These are phyloP conservation scores for Eretmocerus hayati DNA, from an alignment of 2,888 invertebrate genomes.

Conservation along the genomic window DNA sequence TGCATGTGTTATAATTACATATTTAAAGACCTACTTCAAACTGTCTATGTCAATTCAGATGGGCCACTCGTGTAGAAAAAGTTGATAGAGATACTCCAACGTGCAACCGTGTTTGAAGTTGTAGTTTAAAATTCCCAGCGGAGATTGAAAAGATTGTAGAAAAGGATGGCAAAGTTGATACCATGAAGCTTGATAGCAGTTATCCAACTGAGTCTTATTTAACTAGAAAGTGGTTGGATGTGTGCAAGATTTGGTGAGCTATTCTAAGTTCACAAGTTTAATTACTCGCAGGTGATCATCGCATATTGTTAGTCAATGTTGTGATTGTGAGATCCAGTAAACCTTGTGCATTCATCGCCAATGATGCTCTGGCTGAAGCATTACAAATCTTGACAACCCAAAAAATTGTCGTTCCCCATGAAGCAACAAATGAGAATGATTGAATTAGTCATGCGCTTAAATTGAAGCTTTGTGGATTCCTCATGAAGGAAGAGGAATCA, in stretches of 20 bases:
- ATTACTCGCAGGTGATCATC: slow-evolving; percentile 51
- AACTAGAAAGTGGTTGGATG: neutral
- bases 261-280: too few relatives aligned
- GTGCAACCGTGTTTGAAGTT: slow-evolving; percentile 7
- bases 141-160: slow-evolving; percentile 48
- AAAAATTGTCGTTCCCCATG: slow-evolving; percentile 54
- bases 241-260: slow-evolving; percentile 1
- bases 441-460: slow-evolving; percentile 39
- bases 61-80: slow-evolving; percentile 18
- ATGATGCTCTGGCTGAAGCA: slow-evolving; percentile 50
- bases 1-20: too few relatives aligned
- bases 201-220: too few relatives aligned
- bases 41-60: too few relatives aligned
- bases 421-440: slow-evolving; percentile 38
- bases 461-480: slow-evolving; percentile 61
- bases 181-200: too few relatives aligned
- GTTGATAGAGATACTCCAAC: slow-evolving; percentile 16
- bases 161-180: slow-evolving; percentile 49
- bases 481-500: slow-evolving; percentile 37
- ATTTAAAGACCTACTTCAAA: too few relatives aligned
- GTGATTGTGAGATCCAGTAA: slow-evolving; percentile 50
- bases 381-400: slow-evolving; percentile 59
- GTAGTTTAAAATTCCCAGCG: slow-evolving; percentile 43
- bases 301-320: slow-evolving; percentile 56
- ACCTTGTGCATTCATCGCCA: slow-evolving; percentile 42